Evolutionary conservation across 2,888 invertebrate genomes (phyloP).

Genomic region (Operophtera brumata): DNA sequence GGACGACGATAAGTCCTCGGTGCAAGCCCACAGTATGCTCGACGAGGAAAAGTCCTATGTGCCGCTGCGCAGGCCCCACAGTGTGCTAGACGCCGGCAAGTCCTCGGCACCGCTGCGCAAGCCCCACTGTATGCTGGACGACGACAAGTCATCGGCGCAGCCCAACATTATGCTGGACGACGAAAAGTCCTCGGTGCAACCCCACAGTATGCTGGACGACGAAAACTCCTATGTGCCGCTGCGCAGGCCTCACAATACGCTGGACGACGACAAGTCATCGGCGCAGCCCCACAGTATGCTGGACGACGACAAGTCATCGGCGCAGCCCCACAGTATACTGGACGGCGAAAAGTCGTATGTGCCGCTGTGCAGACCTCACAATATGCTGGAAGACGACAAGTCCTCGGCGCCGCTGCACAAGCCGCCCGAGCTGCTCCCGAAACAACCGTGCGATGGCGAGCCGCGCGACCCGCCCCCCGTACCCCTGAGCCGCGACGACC

Average conservation of each 20-base stretch:
- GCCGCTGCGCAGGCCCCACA: conserved; percentile 17
- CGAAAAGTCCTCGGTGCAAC: conserved; percentile 7
- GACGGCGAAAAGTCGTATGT: not conserved
- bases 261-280: conserved; percentile 1
- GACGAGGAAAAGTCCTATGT: not conserved
- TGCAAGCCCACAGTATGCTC: too few species aligned
- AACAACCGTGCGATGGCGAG: not conserved
- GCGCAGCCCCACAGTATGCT: conserved; percentile 15
- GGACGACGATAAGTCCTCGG: conserved; percentile 1
- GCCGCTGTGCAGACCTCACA: conserved; percentile 15
- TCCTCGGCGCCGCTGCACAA: conserved; percentile 13
- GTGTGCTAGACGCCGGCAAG: conserved; percentile 1
- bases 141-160: conserved; percentile 6
- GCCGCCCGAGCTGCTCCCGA: conserved; percentile 18
- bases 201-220: conserved; percentile 9
- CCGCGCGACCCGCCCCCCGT: not conserved
- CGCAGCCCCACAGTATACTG: conserved; percentile 14
- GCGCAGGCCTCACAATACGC: conserved; percentile 17
- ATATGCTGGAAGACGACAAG: conserved; percentile 2
- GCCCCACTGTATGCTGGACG: too few species aligned
- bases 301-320: conserved; percentile 1
- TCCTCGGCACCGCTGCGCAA: conserved; percentile 13
- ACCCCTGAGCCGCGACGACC: not conserved
- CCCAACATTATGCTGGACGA: too few species aligned
- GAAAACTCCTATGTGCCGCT: conserved; percentile 7